Percentiles rank a stretch among this genome's conserved stretches.
Conservation (phyloP, 2,888 invertebrate species). For the Unio pictorum region DNA sequence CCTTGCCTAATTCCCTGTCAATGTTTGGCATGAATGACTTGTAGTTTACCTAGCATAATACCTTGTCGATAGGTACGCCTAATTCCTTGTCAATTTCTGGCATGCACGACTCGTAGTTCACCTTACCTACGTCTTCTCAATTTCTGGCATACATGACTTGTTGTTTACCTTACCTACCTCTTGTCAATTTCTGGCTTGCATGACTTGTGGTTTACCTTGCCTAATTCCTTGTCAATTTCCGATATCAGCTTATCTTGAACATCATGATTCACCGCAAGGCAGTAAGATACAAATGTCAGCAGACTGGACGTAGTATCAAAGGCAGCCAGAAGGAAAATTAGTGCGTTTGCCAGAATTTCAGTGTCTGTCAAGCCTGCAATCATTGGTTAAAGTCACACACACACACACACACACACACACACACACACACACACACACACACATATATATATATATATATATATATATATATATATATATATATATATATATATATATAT, state of each 20-base stretch:
- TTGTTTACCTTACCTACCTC: too few species aligned
- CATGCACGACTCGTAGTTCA: too few species aligned
- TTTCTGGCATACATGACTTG: too few species aligned
- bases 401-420: too few species aligned
- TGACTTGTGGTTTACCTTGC: neutral
- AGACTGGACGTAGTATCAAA: slow-evolving; percentile 31
- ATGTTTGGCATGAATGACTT: slow-evolving; percentile 9
- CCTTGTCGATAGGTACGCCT: slow-evolving; percentile 7
- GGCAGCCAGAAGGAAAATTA: slow-evolving; percentile 28
- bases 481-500: too few species aligned
- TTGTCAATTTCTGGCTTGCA: too few species aligned
- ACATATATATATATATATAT: too few species aligned
- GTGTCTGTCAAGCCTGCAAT: slow-evolving; percentile 21
- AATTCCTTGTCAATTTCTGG: too few species aligned
- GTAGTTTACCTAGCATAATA: slow-evolving; percentile 6
- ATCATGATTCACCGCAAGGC: slow-evolving; percentile 24
- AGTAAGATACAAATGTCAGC: slow-evolving; percentile 20
- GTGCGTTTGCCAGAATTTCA: slow-evolving; percentile 28
- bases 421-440: too few species aligned
- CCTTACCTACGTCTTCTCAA: too few species aligned
- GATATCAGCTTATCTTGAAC: slow-evolving; percentile 18
- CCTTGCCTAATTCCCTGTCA: slow-evolving; percentile 13
- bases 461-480: too few species aligned
- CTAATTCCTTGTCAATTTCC: slow-evolving; percentile 25
- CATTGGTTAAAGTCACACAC: too few species aligned